phyloP scores from a whole-genome alignment of 1,140 invertebrate genomes.

The Macrobrachium nipponense region DNA sequence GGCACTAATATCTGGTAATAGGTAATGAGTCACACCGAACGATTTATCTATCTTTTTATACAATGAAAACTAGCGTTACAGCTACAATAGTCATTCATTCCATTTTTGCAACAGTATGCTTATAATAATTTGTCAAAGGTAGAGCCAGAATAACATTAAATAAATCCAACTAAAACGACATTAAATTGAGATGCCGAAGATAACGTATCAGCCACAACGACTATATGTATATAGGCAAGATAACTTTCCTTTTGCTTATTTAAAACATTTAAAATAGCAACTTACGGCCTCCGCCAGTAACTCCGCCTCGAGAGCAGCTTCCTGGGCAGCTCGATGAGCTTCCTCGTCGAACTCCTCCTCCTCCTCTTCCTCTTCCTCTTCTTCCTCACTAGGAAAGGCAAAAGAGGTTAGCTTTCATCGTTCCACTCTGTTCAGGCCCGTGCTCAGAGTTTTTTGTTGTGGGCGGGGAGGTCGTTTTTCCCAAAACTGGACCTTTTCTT shows the following conservation, averaged over 20 bases:
- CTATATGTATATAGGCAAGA: too few relatives aligned
- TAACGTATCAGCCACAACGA: neutral
- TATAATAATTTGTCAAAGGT: too few relatives aligned
- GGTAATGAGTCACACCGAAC: too few relatives aligned
- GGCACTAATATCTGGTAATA: too few relatives aligned
- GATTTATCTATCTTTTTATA: too few relatives aligned
- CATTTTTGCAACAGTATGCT: too few relatives aligned
- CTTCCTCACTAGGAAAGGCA: constrained; percentile 26
- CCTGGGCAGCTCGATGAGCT: constrained; percentile 33
- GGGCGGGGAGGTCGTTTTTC: too few relatives aligned
- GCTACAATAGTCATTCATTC: too few relatives aligned
- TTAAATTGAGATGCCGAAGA: neutral
- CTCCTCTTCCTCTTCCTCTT: constrained; percentile 50
- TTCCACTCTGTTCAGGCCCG: neutral
- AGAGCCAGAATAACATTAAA: neutral
- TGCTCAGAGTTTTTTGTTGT: too few relatives aligned
- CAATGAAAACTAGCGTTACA: too few relatives aligned
- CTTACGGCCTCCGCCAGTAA: constrained; percentile 31
- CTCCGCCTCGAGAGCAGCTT: constrained; percentile 22
- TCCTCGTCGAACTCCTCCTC: constrained; percentile 52
- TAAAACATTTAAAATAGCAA: too few relatives aligned
- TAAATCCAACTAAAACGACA: neutral
- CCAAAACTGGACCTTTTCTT: too few relatives aligned
- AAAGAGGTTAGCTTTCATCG: neutral
- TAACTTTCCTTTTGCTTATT: neutral